phyloP scores from a whole-genome alignment of 2,113 vertebrate species.

The Zapus hudsonius region DNA sequence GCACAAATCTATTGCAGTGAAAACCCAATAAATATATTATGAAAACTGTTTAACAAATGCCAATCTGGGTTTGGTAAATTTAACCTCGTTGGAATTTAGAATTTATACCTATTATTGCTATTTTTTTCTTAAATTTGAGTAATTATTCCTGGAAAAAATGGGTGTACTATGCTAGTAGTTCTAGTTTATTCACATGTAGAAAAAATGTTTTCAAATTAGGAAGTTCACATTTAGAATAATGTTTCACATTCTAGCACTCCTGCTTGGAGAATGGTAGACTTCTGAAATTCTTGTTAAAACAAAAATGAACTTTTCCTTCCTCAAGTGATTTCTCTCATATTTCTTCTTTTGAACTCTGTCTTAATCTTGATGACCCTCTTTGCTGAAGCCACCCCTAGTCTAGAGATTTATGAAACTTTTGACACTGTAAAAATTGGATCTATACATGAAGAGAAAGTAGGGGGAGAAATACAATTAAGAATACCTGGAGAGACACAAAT shows the following conservation, averaged over 20 bases:
- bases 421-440: conserved; percentile 19
- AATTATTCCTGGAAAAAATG: not conserved
- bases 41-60: not conserved
- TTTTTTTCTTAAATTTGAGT: not conserved
- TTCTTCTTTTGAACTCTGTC: conserved; percentile 2
- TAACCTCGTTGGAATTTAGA: not conserved
- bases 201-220: not conserved
- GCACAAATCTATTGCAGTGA: not conserved
- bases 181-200: not conserved
- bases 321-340: conserved; percentile 27
- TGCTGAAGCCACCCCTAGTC: not conserved
- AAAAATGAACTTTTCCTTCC: conserved; percentile 46
- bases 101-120: not conserved
- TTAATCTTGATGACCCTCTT: conserved; percentile 1
- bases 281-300: conserved; percentile 11
- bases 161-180: not conserved
- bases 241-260: conserved; percentile 5
- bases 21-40: too few species aligned
- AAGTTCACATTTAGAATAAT: conserved; percentile 29
- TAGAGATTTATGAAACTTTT: conserved; percentile 9
- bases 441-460: not conserved
- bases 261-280: conserved; percentile 30
- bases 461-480: conserved; percentile 11
- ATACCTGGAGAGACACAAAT: conserved; percentile 7
- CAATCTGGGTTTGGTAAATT: not conserved